Evolutionary conservation across 2,888 invertebrate genomes (phyloP).

Genomic region (Pollenia angustigena): DNA sequence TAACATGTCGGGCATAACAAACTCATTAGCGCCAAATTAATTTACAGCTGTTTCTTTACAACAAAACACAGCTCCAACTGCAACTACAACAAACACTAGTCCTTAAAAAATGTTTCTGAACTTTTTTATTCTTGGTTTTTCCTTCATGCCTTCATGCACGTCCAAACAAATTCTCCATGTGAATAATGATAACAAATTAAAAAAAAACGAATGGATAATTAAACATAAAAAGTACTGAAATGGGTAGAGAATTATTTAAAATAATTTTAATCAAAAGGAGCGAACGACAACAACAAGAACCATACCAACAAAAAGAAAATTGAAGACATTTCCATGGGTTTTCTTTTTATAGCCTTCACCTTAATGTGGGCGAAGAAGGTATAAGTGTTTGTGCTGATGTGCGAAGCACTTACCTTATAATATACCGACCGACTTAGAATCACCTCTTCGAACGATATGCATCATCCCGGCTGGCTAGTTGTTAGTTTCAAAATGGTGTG

Average conservation of each 20-base stretch:
- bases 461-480: no score
- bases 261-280: slow-evolving; percentile 37
- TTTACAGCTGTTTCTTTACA: slow-evolving; percentile 61
- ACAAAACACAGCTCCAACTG: neutral
- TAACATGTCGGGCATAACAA: slow-evolving; percentile 61
- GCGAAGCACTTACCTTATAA: no score
- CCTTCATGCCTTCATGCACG: neutral
- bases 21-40: slow-evolving; percentile 65
- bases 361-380: no score
- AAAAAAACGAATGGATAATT: neutral
- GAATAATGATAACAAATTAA: neutral
- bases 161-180: neutral
- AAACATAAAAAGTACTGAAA: neutral
- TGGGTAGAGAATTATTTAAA: slow-evolving; percentile 35
- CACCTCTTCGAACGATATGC: no score
- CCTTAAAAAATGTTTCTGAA: slow-evolving; percentile 6
- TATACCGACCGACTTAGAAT: no score
- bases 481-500: no score
- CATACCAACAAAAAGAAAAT: neutral
- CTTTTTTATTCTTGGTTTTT: slow-evolving; percentile 9
- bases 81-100: slow-evolving; percentile 11
- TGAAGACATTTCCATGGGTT: slow-evolving; percentile 7
- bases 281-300: neutral
- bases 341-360: neutral
- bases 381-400: no score